Conservation (phyloP, 2,888 invertebrate genomes). For the Mechanitis messenoides region DNA sequence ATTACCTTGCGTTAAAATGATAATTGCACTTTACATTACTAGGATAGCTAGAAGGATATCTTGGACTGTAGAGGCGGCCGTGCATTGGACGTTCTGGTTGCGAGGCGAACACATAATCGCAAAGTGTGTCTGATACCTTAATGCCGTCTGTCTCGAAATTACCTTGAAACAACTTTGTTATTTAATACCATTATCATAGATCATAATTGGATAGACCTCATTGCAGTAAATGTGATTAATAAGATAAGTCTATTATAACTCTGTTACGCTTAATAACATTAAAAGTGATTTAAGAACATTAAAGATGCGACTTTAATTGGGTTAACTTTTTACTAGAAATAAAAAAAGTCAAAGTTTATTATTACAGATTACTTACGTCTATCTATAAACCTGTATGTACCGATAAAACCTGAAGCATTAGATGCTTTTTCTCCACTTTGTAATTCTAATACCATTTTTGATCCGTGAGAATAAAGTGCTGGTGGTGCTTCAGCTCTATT, state of each 20-base stretch:
- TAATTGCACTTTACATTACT: conserved; percentile 92
- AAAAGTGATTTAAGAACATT: not conserved
- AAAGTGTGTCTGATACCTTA: conserved; percentile 84
- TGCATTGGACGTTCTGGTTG: conserved; percentile 80
- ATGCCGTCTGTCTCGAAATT: conserved; percentile 89
- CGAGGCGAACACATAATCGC: conserved; percentile 90
- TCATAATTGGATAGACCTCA: not conserved
- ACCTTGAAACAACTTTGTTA: conserved; percentile 69
- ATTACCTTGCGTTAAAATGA: conserved; percentile 89
- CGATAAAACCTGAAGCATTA: conserved; percentile 82
- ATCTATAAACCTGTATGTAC: conserved; percentile 85
- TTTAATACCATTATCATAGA: not conserved
- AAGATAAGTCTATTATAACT: not conserved
- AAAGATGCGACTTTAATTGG: too few relatives aligned
- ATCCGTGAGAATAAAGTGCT: conserved; percentile 84
- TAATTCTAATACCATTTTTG: conserved; percentile 83
- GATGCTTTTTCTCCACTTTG: conserved; percentile 75
- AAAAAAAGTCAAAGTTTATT: too few relatives aligned
- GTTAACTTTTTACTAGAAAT: too few relatives aligned
- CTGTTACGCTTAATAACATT: not conserved
- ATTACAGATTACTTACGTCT: conserved; percentile 78
- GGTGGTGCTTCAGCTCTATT: conserved; percentile 82
- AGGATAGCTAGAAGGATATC: conserved; percentile 97
- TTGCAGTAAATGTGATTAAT: conserved; percentile 1
- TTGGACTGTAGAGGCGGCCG: conserved; percentile 91